Evolutionary conservation across 2,113 vertebrate species (phyloP), one percentile per base, ranked within the genome.

Genomic region (Carassius auratus): DNA sequence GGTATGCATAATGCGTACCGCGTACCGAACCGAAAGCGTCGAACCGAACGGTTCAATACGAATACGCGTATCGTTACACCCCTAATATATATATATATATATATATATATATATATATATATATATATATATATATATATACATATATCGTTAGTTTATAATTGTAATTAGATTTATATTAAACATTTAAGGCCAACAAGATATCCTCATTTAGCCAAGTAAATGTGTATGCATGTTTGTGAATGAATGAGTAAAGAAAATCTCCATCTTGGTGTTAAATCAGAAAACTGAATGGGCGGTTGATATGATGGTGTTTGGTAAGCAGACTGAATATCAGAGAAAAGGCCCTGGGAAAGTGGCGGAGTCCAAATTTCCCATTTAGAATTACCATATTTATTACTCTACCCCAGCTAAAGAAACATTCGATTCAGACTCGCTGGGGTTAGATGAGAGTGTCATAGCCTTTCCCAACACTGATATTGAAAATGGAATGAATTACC

Each of bases 351-450:
- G 84, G 55, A 76, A 86, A 78, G 76, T 69, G 45, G 55, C 73
- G 38, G 59, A 59, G 62, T 42, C 78, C 74, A 84, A 78, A 76
- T 30, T 79, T 84, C 81, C 64, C 71, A 73, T 21, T 50, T 30
- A 68, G 69, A 80, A 88, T 90, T 87, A 81, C 62, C 73, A 90
- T 87, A 86, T 88, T 85, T 86, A 89, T 87, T 82, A 87, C 87
- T 78, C 17, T 50, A 57, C 48, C 76, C 50, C 69, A 69, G 86
- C 87, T 62, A 85, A 87, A 77, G 76, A 87, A 90, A 88, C 76
- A 88, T 86, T 87, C 81, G 76, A 88, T 86, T 86, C 50, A 83
- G 77, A 86, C 79, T 85, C 21, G 59, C 57, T 64, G 38, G 73
- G 83, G 77, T 81, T 66, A 80, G 81, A 87, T 82, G 83, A 88